These are phyloP conservation scores for Clivina fossor DNA, from an alignment of 2,888 invertebrate species.

Conservation along the genomic window DNA sequence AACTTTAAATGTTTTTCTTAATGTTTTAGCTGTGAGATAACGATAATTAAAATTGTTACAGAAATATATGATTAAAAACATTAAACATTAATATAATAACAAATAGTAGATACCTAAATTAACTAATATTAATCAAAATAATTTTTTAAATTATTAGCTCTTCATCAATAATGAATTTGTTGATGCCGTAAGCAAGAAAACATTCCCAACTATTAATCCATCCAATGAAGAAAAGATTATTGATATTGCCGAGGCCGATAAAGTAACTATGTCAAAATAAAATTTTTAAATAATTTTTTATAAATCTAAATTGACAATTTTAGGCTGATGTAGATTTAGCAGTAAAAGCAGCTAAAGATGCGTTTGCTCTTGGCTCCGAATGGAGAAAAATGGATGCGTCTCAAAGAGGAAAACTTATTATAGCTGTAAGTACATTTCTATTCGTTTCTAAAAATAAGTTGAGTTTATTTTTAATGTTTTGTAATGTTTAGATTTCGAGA, in stretches of 20 bases:
- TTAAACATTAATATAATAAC: neutral
- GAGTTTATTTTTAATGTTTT: too few relatives aligned
- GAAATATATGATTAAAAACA: neutral
- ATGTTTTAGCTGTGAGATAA: neutral
- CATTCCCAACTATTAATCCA: constrained; percentile 84
- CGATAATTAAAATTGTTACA: neutral
- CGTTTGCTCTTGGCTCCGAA: constrained; percentile 70
- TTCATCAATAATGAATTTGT: constrained; percentile 84
- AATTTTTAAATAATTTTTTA: neutral
- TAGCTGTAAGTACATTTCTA: too few relatives aligned
- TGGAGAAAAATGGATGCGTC: constrained; percentile 86
- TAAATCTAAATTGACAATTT: constrained; percentile 31
- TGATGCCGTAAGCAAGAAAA: constrained; percentile 80
- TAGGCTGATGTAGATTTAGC: constrained; percentile 81
- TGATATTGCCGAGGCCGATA: constrained; percentile 81
- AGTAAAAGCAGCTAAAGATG: constrained; percentile 75
- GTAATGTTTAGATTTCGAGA: too few relatives aligned
- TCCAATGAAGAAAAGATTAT: constrained; percentile 72
- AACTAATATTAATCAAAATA: neutral
- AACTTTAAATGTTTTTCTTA: neutral
- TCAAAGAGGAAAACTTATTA: constrained; percentile 73
- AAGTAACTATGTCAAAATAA: constrained; percentile 57
- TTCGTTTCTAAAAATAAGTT: too few relatives aligned
- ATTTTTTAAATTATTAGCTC: constrained; percentile 58
- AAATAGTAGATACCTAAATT: neutral